Evolutionary conservation across 2,888 invertebrate species (phyloP).

Genomic region (Drosophila ezoana): DNA sequence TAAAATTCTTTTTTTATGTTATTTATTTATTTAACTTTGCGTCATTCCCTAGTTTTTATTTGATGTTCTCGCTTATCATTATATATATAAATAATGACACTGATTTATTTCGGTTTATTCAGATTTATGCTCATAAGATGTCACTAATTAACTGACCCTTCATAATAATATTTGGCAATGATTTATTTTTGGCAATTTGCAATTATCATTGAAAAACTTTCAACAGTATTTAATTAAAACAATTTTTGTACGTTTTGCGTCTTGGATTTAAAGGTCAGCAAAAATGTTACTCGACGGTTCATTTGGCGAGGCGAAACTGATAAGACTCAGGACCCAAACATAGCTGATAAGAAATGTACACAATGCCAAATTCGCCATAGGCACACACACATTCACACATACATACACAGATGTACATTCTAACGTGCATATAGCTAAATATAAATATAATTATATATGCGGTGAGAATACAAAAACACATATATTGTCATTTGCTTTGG

Average conservation of each 20-base stretch:
- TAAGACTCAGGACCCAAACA: constrained; percentile 30
- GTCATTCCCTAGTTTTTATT: constrained; percentile 41
- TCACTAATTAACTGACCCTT: constrained; percentile 56
- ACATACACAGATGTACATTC: not conserved
- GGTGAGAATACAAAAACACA: constrained; percentile 13
- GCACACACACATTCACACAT: not conserved
- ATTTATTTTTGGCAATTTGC: constrained; percentile 52
- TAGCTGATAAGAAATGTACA: constrained; percentile 29
- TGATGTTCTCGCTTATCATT: constrained; percentile 10
- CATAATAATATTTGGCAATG: constrained; percentile 8
- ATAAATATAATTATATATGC: constrained; percentile 16
- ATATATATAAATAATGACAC: not conserved
- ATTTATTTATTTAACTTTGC: constrained; percentile 24
- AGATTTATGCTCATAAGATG: constrained; percentile 28
- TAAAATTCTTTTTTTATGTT: too few species aligned
- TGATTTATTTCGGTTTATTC: constrained; percentile 25
- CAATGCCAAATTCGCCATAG: constrained; percentile 21
- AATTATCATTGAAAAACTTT: constrained; percentile 19
- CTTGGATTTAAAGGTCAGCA: constrained; percentile 6
- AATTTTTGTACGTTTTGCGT: constrained; percentile 2
- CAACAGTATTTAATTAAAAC: constrained; percentile 22
- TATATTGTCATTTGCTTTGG: constrained; percentile 22
- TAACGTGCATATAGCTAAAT: not conserved
- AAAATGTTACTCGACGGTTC: not conserved
- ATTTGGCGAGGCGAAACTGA: constrained; percentile 15